Evolutionary conservation across 2,797 vertebrate species (phyloP).

Genomic region (Sitta carolinensis): DNA sequence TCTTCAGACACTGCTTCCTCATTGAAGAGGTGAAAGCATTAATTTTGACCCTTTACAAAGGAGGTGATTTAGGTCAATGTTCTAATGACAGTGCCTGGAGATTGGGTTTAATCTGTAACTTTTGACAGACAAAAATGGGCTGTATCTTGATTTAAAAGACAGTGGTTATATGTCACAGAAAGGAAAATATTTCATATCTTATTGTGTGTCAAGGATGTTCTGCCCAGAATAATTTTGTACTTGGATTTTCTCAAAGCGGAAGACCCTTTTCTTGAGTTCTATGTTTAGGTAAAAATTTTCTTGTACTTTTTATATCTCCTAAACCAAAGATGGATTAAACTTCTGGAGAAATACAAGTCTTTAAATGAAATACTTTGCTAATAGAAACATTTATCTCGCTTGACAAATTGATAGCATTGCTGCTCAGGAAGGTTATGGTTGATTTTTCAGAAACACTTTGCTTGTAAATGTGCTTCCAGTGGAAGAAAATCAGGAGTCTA

Average conservation of each 20-base stretch:
- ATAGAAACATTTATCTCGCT: neutral
- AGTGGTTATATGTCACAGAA: neutral
- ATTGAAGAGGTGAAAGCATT: neutral
- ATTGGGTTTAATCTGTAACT: neutral
- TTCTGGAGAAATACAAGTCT: neutral
- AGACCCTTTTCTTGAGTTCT: neutral
- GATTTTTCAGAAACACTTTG: neutral
- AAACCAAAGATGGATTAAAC: neutral
- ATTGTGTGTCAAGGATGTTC: neutral
- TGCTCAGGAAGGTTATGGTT: neutral
- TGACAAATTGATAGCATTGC: neutral
- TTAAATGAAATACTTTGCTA: neutral
- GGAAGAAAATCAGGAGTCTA: neutral
- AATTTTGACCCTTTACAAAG: neutral
- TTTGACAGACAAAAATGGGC: neutral
- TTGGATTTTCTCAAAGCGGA: neutral
- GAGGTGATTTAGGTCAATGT: neutral
- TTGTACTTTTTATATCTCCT: neutral
- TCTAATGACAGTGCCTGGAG: neutral
- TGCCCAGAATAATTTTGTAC: neutral
- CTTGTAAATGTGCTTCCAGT: neutral
- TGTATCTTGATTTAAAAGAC: neutral
- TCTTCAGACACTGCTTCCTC: neutral
- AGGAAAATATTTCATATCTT: neutral
- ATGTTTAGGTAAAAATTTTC: neutral